Conservation (phyloP, 2,888 invertebrate species). For the Embidobia sp. region DNA sequence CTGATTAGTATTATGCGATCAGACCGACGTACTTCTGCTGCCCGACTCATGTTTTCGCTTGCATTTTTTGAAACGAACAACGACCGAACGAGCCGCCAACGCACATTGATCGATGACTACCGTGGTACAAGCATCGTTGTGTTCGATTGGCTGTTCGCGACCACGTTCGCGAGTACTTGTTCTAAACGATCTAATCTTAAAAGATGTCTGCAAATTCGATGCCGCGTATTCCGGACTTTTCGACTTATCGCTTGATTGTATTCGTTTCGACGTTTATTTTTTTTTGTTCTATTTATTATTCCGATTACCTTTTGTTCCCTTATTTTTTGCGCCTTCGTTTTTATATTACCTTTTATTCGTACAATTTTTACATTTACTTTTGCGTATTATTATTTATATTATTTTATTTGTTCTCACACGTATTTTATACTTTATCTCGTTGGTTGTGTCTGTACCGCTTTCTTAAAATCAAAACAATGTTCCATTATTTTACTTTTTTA, state of each 20-base stretch:
- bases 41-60: too few relatives aligned
- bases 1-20: slow-evolving; percentile 17
- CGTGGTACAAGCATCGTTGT: slow-evolving; percentile 70
- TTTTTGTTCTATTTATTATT: too few relatives aligned
- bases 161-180: slow-evolving; percentile 65
- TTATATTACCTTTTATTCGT: slow-evolving; percentile 50
- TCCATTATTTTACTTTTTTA: slow-evolving; percentile 44
- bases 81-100: slow-evolving; percentile 5
- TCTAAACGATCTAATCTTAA: slow-evolving; percentile 50
- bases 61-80: slow-evolving; percentile 12
- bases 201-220: slow-evolving; percentile 29
- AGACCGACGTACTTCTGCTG: slow-evolving; percentile 18
- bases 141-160: slow-evolving; percentile 74
- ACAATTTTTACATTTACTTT: slow-evolving; percentile 28
- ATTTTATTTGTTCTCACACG: slow-evolving; percentile 39
- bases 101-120: slow-evolving; percentile 13
- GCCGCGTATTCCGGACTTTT: slow-evolving; percentile 28
- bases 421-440: slow-evolving; percentile 49
- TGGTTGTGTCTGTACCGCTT: slow-evolving; percentile 49
- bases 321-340: slow-evolving; percentile 26
- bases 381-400: slow-evolving; percentile 45
- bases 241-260: slow-evolving; percentile 56
- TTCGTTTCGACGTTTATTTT: slow-evolving; percentile 13
- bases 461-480: slow-evolving; percentile 59
- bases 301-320: neutral